Evolutionary conservation across 2,113 vertebrate genomes (phyloP).

Genomic region (Struthidea cinerea): DNA sequence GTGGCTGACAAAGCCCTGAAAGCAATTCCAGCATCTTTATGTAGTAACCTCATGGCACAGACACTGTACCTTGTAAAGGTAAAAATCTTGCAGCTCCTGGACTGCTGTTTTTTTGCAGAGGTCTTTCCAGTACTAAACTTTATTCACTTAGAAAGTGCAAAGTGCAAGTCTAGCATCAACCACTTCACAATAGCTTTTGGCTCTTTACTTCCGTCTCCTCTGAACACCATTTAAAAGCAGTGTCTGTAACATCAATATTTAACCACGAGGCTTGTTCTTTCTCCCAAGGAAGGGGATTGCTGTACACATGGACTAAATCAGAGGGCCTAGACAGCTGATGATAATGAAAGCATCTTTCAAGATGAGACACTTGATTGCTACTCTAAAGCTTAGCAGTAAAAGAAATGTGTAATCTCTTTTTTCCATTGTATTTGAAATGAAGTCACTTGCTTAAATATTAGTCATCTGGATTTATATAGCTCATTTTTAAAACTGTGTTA

Average conservation of each 20-base stretch:
- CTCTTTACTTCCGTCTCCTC: neutral
- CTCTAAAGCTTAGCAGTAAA: neutral
- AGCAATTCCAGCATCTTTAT: neutral
- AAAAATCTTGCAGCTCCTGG: neutral
- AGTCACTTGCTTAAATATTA: constrained; percentile 29
- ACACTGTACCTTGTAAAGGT: neutral
- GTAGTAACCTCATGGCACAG: neutral
- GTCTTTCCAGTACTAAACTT: neutral
- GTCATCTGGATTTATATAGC: constrained; percentile 16
- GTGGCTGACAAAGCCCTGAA: neutral
- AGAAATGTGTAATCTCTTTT: neutral
- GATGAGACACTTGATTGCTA: constrained; percentile 7
- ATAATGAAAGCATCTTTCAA: constrained; percentile 21
- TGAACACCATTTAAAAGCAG: neutral
- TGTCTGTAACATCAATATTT: constrained; percentile 31
- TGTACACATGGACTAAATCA: neutral
- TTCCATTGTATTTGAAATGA: constrained; percentile 10
- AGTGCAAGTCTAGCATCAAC: neutral
- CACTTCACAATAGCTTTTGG: neutral
- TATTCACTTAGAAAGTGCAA: neutral
- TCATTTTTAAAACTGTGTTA: constrained; percentile 20
- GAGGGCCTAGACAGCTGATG: constrained; percentile 14
- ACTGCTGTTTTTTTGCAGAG: neutral
- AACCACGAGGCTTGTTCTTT: neutral
- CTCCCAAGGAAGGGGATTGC: neutral